phyloP scores from a whole-genome alignment of 2,797 vertebrate genomes.

The Crenuchus spilurus region DNA sequence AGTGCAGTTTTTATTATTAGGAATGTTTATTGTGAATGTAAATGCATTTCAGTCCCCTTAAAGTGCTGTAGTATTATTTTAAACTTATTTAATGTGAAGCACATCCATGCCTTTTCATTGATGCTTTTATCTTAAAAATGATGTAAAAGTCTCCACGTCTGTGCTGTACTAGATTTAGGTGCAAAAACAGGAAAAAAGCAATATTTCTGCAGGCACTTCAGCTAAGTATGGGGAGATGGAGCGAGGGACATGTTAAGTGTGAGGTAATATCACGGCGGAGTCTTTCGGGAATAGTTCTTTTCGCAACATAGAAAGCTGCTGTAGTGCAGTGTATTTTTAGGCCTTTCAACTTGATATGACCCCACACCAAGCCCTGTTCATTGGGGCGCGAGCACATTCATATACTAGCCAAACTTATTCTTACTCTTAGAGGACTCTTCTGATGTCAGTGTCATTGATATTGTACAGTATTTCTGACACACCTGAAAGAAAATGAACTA shows the following conservation, averaged over 20 bases:
- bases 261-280: conserved; percentile 43
- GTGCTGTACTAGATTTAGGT: conserved; percentile 54
- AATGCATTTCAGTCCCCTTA: conserved; percentile 40
- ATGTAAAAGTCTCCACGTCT: conserved; percentile 40
- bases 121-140: conserved; percentile 27
- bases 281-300: neutral
- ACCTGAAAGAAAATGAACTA: conserved; percentile 44
- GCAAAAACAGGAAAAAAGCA: conserved; percentile 54
- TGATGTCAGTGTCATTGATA: conserved; percentile 59
- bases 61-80: conserved; percentile 33
- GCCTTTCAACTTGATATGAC: conserved; percentile 22
- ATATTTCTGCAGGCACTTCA: conserved; percentile 52
- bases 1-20: conserved; percentile 51
- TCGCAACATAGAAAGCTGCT: neutral
- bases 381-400: conserved; percentile 41
- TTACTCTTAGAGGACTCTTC: conserved; percentile 48
- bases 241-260: neutral
- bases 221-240: conserved; percentile 20
- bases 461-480: conserved; percentile 63
- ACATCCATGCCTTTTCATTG: conserved; percentile 43
- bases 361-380: conserved; percentile 39
- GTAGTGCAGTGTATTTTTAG: conserved; percentile 6
- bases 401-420: conserved; percentile 39
- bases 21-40: conserved; percentile 57
- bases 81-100: conserved; percentile 18